Evolutionary conservation across 2,113 vertebrate genomes (phyloP), one percentile per base, ranked within the genome.

Genomic region (Cyanocitta stelleri): DNA sequence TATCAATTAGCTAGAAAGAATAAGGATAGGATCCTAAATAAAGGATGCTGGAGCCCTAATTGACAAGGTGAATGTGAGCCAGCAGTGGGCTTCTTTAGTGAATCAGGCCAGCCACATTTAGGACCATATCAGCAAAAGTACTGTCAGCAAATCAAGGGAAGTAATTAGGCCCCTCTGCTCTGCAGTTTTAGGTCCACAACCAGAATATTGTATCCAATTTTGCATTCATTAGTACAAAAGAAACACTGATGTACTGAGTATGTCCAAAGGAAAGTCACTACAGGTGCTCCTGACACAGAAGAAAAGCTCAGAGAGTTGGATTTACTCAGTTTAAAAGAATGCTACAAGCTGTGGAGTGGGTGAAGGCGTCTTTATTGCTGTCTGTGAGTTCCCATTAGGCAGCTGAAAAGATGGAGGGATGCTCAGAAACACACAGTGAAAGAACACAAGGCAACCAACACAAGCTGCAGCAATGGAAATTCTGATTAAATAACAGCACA

Each of bases 71-170:
- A 92, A 64, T 6, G 6, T 0, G 2, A 88, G 14, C 17, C 26
- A 85, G 44, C 8, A 87, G n/a, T 13, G 27, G 62, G 41, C 6
- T 17, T 12, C 64, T 76, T 63, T 37, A 24, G 23, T 54, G 29
- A 85, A 62, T 33, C 24, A 41, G 26, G 12, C 22, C 55, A 89
- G 37, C 8, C 24, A 54, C 29, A 44, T 6, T 41, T 32, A 67
- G 35, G 32, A 63, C n/a, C 0, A 0, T 14, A 64, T 27, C 39
- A 81, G 44, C 18, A 51, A 20, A 90, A 58, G 32, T 26, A 35
- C 7, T 72, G 52, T 13, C 62, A 87, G 52, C 19, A 73, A 62
- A 67, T 35, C 44, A 35, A 59, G 12, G 5, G 32, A 63, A 77
- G 43, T 3, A 32, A 72, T 33, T 32, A 62, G 6, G 13, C 5